Conservation (phyloP, 2,113 vertebrate species). For the Pseudolaguvia tuberculata region DNA sequence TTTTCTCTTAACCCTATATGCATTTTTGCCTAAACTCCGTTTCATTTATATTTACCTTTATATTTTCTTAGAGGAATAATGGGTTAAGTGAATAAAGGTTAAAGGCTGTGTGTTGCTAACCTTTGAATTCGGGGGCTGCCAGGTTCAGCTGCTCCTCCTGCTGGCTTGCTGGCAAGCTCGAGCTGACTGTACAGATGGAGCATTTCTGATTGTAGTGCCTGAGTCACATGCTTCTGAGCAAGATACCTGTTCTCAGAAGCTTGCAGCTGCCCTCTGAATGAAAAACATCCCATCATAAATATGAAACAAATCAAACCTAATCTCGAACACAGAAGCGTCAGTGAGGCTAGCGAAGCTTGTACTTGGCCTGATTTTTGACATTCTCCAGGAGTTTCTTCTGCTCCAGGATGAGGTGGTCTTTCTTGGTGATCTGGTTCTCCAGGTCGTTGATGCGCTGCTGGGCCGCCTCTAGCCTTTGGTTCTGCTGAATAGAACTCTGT, state of each 20-base stretch:
- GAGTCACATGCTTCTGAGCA: slow-evolving; percentile 77
- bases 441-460: slow-evolving; percentile 84
- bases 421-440: slow-evolving; percentile 82
- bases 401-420: slow-evolving; percentile 83
- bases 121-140: slow-evolving; percentile 29
- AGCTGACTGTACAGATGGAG: slow-evolving; percentile 81
- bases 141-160: slow-evolving; percentile 24
- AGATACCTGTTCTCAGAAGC: slow-evolving; percentile 81
- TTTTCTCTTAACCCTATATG: too few relatives aligned
- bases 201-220: slow-evolving; percentile 81
- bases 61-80: too few relatives aligned
- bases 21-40: too few relatives aligned
- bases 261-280: slow-evolving; percentile 71
- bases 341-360: background rate
- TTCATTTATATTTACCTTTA: too few relatives aligned
- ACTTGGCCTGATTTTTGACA: slow-evolving; percentile 84
- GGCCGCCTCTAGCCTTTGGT: slow-evolving; percentile 82
- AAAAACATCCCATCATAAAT: background rate
- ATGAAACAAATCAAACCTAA: background rate
- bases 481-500: slow-evolving; percentile 76
- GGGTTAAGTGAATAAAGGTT: too few relatives aligned
- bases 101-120: slow-evolving; percentile 26
- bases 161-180: slow-evolving; percentile 72
- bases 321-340: background rate
- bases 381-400: slow-evolving; percentile 93